Percentiles rank a stretch among this genome's conserved stretches.
Evolutionary conservation across 2,888 invertebrate species (phyloP).

Genomic region (Carterocephalus palaemon): DNA sequence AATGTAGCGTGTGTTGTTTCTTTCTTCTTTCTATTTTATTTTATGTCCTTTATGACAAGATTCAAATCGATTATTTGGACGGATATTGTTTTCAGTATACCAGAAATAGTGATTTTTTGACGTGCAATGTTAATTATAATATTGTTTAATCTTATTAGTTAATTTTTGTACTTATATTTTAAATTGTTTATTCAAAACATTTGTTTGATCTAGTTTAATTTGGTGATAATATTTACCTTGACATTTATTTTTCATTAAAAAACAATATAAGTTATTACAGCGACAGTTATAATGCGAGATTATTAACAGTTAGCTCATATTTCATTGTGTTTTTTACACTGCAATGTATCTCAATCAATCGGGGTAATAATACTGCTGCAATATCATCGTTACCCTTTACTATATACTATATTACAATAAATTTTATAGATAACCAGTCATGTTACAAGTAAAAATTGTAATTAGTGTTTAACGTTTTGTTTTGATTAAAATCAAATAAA

Average conservation of each 20-base stretch:
- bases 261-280: no score
- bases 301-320: no score
- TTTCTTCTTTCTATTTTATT: no score
- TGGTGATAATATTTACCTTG: constrained; percentile 1
- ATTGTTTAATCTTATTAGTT: constrained; percentile 7
- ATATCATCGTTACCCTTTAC: constrained; percentile 13
- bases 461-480: constrained; percentile 41
- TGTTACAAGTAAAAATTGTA: constrained; percentile 31
- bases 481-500: constrained; percentile 55
- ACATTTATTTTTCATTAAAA: no score
- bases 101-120: constrained; percentile 1
- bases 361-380: constrained; percentile 11
- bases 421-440: constrained; percentile 27
- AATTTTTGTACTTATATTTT: constrained; percentile 22
- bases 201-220: constrained; percentile 8
- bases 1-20: neutral
- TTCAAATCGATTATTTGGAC: neutral
- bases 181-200: constrained; percentile 11
- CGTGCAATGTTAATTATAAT: constrained; percentile 13
- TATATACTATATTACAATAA: constrained; percentile 14
- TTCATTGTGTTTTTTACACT: no score
- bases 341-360: no score
- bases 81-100: no score
- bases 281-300: no score
- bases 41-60: no score